phyloP scores from a whole-genome alignment of 2,113 vertebrate species.

The Cephalopterus ornatus region DNA sequence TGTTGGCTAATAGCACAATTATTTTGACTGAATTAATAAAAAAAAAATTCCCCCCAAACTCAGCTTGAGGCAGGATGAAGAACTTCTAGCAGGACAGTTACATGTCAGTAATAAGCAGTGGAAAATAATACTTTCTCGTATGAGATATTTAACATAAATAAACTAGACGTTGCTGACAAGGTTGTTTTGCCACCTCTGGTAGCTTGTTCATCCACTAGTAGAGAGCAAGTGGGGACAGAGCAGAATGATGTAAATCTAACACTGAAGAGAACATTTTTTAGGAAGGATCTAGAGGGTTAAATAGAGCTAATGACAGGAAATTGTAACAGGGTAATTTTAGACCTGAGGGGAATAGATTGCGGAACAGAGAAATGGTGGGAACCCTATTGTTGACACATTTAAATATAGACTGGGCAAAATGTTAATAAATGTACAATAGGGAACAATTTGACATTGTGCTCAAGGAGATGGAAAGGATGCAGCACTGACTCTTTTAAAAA shows the following conservation, averaged over 20 bases:
- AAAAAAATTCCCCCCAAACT: background rate
- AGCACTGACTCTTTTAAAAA: background rate
- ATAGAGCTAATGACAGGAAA: background rate
- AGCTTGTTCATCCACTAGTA: background rate
- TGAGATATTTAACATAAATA: background rate
- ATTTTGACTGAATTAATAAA: background rate
- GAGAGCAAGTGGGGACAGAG: background rate
- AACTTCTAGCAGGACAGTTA: background rate
- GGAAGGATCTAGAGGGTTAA: background rate
- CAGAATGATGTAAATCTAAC: background rate
- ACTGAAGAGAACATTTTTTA: background rate
- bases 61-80: background rate
- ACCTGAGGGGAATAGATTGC: background rate
- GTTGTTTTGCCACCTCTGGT: background rate
- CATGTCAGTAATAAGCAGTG: background rate
- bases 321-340: slow-evolving; percentile 11
- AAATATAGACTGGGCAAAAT: slow-evolving; percentile 57
- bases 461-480: slow-evolving; percentile 8
- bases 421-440: slow-evolving; percentile 44
- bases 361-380: background rate
- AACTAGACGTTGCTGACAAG: background rate
- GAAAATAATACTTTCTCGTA: background rate
- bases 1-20: background rate
- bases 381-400: slow-evolving; percentile 35
- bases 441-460: slow-evolving; percentile 38